phyloP scores from a whole-genome alignment of 2,888 invertebrate species.

The Callimorpha dominula region DNA sequence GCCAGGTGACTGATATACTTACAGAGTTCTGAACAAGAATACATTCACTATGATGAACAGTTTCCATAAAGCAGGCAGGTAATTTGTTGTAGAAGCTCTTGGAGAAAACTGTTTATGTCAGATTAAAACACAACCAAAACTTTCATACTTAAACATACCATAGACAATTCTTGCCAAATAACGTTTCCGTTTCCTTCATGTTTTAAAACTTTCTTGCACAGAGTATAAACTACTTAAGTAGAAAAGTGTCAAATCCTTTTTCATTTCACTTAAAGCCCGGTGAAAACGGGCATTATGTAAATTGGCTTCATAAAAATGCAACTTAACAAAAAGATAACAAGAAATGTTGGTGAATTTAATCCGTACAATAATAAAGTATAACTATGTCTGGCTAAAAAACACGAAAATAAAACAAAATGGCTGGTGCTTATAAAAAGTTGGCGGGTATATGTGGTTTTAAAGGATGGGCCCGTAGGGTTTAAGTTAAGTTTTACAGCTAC shows the following conservation, averaged over 20 bases:
- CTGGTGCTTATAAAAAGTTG: conserved; percentile 45
- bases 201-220: conserved; percentile 12
- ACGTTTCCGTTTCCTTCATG: not conserved
- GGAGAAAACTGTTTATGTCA: no score
- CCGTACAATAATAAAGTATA: conserved; percentile 57
- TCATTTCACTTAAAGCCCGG: conserved; percentile 23
- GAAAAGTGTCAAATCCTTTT: conserved; percentile 35
- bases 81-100: no score
- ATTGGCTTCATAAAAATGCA: conserved; percentile 70
- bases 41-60: no score
- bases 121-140: not conserved
- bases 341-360: conserved; percentile 56
- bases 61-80: no score
- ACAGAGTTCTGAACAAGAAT: no score
- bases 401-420: conserved; percentile 59
- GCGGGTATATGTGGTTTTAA: conserved; percentile 7
- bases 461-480: conserved; percentile 25
- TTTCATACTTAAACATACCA: conserved; percentile 6
- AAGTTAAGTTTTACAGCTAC: not conserved
- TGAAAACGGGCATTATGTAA: conserved; percentile 68
- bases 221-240: conserved; percentile 17
- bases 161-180: not conserved
- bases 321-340: conserved; percentile 66
- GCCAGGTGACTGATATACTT: no score
- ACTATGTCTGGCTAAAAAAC: conserved; percentile 51